These are phyloP conservation scores for Caranx melampygus DNA, from an alignment of 2,113 vertebrate genomes.

Conservation along the genomic window DNA sequence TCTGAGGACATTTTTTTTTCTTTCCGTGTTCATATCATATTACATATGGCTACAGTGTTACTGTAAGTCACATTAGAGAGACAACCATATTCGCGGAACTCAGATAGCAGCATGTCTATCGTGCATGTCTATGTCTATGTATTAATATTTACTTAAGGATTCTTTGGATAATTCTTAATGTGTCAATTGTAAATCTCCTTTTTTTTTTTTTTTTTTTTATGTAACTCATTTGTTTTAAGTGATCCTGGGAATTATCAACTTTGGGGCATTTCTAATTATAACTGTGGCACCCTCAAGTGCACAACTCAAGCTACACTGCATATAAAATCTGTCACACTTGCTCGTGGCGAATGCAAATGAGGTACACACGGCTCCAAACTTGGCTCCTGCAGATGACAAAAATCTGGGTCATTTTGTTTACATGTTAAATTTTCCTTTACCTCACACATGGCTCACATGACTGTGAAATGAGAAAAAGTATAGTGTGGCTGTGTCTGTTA, in stretches of 20 bases:
- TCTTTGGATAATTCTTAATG: background rate
- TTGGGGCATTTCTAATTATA: conserved; percentile 58
- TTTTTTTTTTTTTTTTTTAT: conserved; percentile 19
- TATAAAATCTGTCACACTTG: conserved; percentile 43
- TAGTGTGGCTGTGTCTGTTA: conserved; percentile 43
- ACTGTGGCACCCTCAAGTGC: conserved; percentile 22
- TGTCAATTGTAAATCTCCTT: conserved; percentile 10
- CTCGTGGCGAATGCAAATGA: conserved; percentile 54
- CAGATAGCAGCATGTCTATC: background rate
- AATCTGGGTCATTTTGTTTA: conserved; percentile 60
- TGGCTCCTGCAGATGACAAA: conserved; percentile 21
- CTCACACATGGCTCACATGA: conserved; percentile 32
- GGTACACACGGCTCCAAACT: conserved; percentile 42
- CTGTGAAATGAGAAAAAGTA: conserved; percentile 52
- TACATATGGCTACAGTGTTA: conserved; percentile 31
- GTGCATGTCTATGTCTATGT: background rate
- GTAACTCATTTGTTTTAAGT: conserved; percentile 37
- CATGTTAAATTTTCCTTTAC: conserved; percentile 48
- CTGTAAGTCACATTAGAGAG: conserved; percentile 22
- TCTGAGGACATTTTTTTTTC: conserved; percentile 56
- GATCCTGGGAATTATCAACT: conserved; percentile 29
- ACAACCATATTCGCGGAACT: background rate
- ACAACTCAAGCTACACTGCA: conserved; percentile 43
- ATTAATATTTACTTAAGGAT: background rate
- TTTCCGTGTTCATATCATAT: conserved; percentile 36